Conservation (phyloP, 2,888 invertebrate species). For the Pimpla rufipes region DNA sequence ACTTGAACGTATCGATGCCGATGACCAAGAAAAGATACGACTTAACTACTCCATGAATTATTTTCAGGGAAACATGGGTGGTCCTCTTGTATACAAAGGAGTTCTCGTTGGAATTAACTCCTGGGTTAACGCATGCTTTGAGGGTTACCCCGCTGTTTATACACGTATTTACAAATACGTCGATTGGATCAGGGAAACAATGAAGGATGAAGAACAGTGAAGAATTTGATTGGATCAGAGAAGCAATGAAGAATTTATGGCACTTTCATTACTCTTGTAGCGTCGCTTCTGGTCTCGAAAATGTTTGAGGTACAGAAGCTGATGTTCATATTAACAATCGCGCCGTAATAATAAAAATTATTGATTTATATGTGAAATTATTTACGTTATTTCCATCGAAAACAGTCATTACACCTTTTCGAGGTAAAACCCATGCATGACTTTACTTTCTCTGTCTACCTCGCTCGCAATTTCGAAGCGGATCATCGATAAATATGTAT, state of each 20-base stretch:
- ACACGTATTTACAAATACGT: conserved; percentile 27
- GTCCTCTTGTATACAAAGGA: conserved; percentile 22
- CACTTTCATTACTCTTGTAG: neutral
- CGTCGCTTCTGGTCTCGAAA: too few relatives aligned
- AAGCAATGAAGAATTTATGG: too few relatives aligned
- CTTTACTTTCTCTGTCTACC: conserved; percentile 4
- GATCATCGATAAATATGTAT: conserved; percentile 25
- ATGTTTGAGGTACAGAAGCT: too few relatives aligned
- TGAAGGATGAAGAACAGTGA: too few relatives aligned
- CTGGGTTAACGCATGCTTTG: conserved; percentile 12
- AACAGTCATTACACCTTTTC: conserved; percentile 69
- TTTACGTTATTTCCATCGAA: too few relatives aligned
- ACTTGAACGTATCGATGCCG: neutral
- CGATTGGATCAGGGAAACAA: conserved; percentile 16
- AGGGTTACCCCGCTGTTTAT: conserved; percentile 23
- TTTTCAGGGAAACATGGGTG: conserved; percentile 31
- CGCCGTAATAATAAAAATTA: conserved; percentile 75
- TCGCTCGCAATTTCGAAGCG: conserved; percentile 2
- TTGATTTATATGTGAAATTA: conserved; percentile 75
- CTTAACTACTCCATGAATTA: neutral
- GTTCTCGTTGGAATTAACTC: conserved; percentile 13
- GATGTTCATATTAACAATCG: too few relatives aligned
- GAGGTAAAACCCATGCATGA: conserved; percentile 30
- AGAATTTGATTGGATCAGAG: too few relatives aligned
- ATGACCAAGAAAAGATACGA: neutral